These are phyloP conservation scores for Drosophila colorata DNA, from an alignment of 2,888 invertebrate species.

Conservation along the genomic window DNA sequence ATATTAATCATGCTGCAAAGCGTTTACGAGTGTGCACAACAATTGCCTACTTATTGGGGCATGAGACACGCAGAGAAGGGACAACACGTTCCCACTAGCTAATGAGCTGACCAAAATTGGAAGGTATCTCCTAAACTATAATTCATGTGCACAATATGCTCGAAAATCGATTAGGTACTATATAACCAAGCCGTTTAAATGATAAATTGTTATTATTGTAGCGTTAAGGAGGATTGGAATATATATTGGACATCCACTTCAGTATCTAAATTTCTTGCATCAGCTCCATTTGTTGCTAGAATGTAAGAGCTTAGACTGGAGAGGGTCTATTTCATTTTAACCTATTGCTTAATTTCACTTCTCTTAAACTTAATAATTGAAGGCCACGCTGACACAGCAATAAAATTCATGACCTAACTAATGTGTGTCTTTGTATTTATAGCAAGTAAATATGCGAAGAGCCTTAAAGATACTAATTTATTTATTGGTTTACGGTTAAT, in stretches of 20 bases:
- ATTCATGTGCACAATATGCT: conserved; percentile 14
- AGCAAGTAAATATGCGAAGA: background rate
- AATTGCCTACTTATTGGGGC: conserved; percentile 56
- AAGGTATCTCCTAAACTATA: background rate
- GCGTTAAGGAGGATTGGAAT: background rate
- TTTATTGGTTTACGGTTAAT: no score
- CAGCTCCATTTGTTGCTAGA: no score
- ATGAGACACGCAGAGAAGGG: conserved; percentile 2
- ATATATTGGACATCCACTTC: background rate
- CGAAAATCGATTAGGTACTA: conserved; percentile 30
- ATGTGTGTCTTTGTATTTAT: background rate
- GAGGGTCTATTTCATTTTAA: background rate
- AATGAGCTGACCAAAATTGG: conserved; percentile 38
- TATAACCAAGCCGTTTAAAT: conserved; percentile 15
- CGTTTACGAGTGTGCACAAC: conserved; percentile 55
- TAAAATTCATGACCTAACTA: background rate
- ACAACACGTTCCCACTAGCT: conserved; percentile 28
- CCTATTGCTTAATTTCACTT: no score
- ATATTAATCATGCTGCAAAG: conserved; percentile 70
- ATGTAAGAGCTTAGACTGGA: background rate
- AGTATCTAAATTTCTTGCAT: background rate
- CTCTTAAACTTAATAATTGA: no score
- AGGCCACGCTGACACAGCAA: background rate
- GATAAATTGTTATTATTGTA: conserved; percentile 16
- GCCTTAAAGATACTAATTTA: background rate